Evolutionary conservation across 2,797 vertebrate species (phyloP).

Genomic region (Enteromius radiatus): DNA sequence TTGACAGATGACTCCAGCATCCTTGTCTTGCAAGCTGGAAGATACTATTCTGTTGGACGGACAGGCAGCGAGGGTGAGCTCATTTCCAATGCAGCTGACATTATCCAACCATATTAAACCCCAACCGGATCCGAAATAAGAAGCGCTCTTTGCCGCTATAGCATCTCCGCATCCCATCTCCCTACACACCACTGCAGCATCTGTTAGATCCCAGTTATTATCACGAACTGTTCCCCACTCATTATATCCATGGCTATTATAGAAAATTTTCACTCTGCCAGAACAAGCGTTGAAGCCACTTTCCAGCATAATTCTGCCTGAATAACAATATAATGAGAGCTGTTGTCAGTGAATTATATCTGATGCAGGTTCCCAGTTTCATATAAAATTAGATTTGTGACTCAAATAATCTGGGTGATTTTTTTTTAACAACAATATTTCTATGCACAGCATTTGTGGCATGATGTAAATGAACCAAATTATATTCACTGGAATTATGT

Average conservation of each 20-base stretch:
- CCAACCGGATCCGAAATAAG: background rate
- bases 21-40: background rate
- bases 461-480: background rate
- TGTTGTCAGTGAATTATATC: background rate
- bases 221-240: slow-evolving; percentile 30
- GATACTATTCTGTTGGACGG: background rate
- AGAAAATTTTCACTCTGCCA: slow-evolving; percentile 30
- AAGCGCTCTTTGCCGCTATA: slow-evolving; percentile 42
- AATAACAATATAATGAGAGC: background rate
- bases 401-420: background rate
- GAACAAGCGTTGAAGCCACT: background rate
- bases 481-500: background rate
- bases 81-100: background rate
- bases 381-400: background rate
- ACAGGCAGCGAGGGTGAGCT: background rate
- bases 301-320: slow-evolving; percentile 1
- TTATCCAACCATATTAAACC: background rate
- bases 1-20: slow-evolving; percentile 20
- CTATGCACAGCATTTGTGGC: background rate
- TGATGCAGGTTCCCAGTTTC: background rate
- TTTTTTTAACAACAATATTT: background rate
- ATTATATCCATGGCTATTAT: rapidly evolving
- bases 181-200: slow-evolving; percentile 42
- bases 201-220: slow-evolving; percentile 61
- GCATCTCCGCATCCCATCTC: slow-evolving; percentile 66